Percentiles rank a stretch among this genome's conserved stretches.
Evolutionary conservation across 2,888 invertebrate species (phyloP).

Genomic region (Fissipunctia ypsillon): DNA sequence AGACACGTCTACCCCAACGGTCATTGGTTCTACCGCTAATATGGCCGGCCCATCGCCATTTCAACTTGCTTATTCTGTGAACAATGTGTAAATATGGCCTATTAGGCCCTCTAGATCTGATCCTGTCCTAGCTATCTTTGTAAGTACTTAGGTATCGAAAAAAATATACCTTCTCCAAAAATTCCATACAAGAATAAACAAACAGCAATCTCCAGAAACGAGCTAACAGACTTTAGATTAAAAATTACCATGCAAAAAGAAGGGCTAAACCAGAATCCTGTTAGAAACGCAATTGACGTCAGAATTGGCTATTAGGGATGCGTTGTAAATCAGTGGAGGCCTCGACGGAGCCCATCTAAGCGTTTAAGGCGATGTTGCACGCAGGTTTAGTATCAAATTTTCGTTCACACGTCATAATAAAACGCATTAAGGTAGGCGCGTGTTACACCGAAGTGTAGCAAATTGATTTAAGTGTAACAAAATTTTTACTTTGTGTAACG

Average conservation of each 20-base stretch:
- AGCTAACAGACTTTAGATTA: slow-evolving; percentile 16
- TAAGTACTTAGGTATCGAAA: neutral
- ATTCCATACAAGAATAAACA: neutral
- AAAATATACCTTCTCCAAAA: neutral
- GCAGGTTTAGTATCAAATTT: slow-evolving; percentile 84
- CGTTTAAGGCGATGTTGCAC: slow-evolving; percentile 76
- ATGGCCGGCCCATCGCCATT: too few relatives aligned
- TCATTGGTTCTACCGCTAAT: too few relatives aligned
- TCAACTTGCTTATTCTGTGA: too few relatives aligned
- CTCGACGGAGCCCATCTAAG: slow-evolving; percentile 75
- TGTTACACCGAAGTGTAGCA: slow-evolving; percentile 73
- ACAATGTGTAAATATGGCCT: neutral
- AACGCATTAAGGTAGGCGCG: slow-evolving; percentile 77
- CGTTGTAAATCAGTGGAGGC: slow-evolving; percentile 76
- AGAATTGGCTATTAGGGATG: slow-evolving; percentile 80
- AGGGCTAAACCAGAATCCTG: slow-evolving; percentile 38
- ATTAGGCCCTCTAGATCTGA: neutral
- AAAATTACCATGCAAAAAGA: slow-evolving; percentile 47
- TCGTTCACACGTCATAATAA: slow-evolving; percentile 86
- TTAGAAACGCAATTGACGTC: slow-evolving; percentile 74
- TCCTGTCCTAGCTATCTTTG: neutral
- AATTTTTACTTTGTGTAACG: neutral
- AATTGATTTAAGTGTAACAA: slow-evolving; percentile 15
- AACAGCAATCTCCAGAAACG: neutral
- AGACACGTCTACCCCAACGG: too few relatives aligned